Evolutionary conservation across 2,113 vertebrate species (phyloP), one percentile per base, ranked within the genome.

Genomic region (Odontesthes bonariensis): DNA sequence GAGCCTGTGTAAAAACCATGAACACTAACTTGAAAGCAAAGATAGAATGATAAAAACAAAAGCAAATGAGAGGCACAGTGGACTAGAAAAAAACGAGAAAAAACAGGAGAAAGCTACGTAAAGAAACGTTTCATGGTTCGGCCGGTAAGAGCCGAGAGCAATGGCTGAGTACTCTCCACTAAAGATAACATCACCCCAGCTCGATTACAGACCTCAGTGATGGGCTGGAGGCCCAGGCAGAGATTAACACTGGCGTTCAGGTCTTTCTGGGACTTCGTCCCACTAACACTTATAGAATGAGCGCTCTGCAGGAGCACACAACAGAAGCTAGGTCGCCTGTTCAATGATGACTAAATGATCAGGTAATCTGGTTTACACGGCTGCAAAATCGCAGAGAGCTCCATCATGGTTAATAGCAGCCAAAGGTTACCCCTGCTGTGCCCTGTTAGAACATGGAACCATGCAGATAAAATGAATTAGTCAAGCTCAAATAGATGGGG

Each of bases 311-410:
- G 79, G 81, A 75, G 67, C 40, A 82, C 63, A 72, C 69, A 74
- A 64, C 42, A 74, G 73, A 84, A 74, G 82, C 75, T 75, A 83
- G 78, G 44, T 68, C 14, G 75, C 51, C 84, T 83, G 75, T 84
- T 82, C 82, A 88, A 76, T 72, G 78, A 86, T 63, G 77, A 84
- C 84, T 80, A 79, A 90, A 84, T 78, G 73, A 88, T 85, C 76
- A 86, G 82, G 77, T 89, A 88, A 91, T 90, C 87, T 86, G 84
- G 77, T 91, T 92, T 87, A 86, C 85, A 79, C 5, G 71, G 40
- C 60, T 19, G 62, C 68, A 76, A 86, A 91, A 86, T 86, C 70
- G 85, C 65, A 81, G 66, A 82, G 55, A 86, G 66, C 81, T 86
- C 51, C 31, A 52, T 73, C 19, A 31, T 73, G 68, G 73, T 74